phyloP scores from a whole-genome alignment of 2,888 invertebrate species.

The Sialis fuliginosa region DNA sequence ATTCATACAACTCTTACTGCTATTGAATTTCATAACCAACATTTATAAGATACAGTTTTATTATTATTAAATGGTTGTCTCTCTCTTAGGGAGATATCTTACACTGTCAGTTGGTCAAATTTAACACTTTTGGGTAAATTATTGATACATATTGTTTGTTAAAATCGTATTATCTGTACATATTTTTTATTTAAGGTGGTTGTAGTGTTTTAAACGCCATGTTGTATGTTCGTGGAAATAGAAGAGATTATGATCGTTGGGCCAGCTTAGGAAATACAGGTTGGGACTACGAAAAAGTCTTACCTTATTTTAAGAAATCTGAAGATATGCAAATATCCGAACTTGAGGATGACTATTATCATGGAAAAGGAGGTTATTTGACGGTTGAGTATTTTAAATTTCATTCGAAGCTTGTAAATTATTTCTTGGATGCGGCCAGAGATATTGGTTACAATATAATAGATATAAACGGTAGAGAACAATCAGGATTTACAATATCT shows the following conservation, averaged over 20 bases:
- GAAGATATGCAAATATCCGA: constrained; percentile 58
- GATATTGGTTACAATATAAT: constrained; percentile 50
- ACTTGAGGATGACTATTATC: constrained; percentile 39
- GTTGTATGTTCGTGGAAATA: constrained; percentile 74
- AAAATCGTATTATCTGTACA: too few relatives aligned
- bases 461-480: constrained; percentile 63
- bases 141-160: too few relatives aligned
- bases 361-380: constrained; percentile 53
- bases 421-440: constrained; percentile 48
- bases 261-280: constrained; percentile 50
- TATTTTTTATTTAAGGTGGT: constrained; percentile 25
- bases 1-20: too few relatives aligned
- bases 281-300: constrained; percentile 60
- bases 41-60: too few relatives aligned
- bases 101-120: too few relatives aligned
- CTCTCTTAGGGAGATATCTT: too few relatives aligned
- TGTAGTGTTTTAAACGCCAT: constrained; percentile 77
- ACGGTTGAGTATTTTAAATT: constrained; percentile 54
- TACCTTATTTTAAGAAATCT: constrained; percentile 63
- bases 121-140: too few relatives aligned
- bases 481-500: constrained; percentile 60
- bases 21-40: too few relatives aligned
- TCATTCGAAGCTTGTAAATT: constrained; percentile 46
- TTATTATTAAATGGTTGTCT: too few relatives aligned
- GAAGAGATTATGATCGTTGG: constrained; percentile 76